These are phyloP conservation scores for Crotophaga sulcirostris DNA, from an alignment of 2,113 vertebrate species.

Conservation along the genomic window DNA sequence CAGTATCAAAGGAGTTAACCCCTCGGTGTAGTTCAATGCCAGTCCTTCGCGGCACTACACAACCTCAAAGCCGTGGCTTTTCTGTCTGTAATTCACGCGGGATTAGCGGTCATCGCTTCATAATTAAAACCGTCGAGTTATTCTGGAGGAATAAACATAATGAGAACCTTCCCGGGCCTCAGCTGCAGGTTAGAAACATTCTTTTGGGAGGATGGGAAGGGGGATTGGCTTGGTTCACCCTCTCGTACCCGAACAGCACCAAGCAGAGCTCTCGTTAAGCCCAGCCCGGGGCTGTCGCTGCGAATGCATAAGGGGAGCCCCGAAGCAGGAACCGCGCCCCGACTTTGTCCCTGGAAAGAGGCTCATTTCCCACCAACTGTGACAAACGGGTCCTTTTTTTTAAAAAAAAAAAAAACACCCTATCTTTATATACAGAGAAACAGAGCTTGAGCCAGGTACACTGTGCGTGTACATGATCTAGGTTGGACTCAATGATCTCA, in stretches of 20 bases:
- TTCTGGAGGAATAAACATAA: not conserved
- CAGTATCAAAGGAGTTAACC: not conserved
- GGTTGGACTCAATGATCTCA: too few species aligned
- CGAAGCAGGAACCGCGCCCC: not conserved
- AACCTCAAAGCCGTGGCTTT: not conserved
- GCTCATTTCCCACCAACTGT: not conserved
- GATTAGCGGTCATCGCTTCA: not conserved
- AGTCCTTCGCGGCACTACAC: not conserved
- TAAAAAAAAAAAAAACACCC: not conserved
- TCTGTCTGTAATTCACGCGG: not conserved
- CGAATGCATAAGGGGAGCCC: not conserved
- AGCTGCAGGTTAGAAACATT: not conserved
- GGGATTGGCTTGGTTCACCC: not conserved
- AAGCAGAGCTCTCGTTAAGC: not conserved
- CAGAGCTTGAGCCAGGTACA: not conserved
- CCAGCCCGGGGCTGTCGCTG: not conserved
- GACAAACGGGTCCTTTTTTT: not conserved
- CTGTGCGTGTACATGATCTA: accelerated
- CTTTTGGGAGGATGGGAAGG: not conserved
- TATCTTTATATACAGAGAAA: too few species aligned
- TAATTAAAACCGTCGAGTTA: not conserved
- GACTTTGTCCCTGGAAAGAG: not conserved
- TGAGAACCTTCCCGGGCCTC: not conserved
- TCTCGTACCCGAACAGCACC: not conserved
- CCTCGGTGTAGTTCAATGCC: not conserved